A percentile compares a stretch with the other conserved stretches of the same genome.
These are phyloP conservation scores for Amazona finschi DNA, from an alignment of 2,797 vertebrate species.

Conservation along the genomic window DNA sequence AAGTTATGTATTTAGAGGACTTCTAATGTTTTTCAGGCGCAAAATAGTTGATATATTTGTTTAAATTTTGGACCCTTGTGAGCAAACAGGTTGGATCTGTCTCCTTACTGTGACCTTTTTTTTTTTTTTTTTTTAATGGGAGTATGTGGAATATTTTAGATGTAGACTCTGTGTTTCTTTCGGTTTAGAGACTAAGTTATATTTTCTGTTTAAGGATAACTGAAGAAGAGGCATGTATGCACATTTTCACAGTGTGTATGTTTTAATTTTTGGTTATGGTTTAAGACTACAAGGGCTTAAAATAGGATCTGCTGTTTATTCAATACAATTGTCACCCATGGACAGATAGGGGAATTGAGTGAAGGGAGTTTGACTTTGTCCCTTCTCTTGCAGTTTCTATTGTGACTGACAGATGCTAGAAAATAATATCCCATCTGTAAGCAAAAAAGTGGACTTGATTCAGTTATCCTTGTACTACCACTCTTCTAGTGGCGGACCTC, in stretches of 20 bases:
- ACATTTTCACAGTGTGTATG: not conserved
- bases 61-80: not conserved
- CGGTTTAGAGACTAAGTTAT: not conserved
- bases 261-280: not conserved
- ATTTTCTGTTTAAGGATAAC: not conserved
- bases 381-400: not conserved
- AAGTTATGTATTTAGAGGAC: not conserved
- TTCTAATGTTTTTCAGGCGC: not conserved
- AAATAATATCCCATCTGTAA: not conserved
- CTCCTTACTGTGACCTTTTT: not conserved
- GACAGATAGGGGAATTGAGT: not conserved
- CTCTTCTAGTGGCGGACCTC: not conserved
- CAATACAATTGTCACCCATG: not conserved
- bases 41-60: not conserved
- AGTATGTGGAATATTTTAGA: not conserved
- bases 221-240: accelerated
- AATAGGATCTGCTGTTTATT: not conserved
- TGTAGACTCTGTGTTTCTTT: not conserved
- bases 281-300: not conserved
- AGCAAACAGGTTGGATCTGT: not conserved
- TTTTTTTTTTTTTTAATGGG: not conserved
- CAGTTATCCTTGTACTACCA: not conserved
- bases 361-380: not conserved
- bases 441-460: not conserved
- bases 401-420: not conserved